Evolutionary conservation across 2,797 vertebrate species (phyloP).

Genomic region (Iguana delicatissima): DNA sequence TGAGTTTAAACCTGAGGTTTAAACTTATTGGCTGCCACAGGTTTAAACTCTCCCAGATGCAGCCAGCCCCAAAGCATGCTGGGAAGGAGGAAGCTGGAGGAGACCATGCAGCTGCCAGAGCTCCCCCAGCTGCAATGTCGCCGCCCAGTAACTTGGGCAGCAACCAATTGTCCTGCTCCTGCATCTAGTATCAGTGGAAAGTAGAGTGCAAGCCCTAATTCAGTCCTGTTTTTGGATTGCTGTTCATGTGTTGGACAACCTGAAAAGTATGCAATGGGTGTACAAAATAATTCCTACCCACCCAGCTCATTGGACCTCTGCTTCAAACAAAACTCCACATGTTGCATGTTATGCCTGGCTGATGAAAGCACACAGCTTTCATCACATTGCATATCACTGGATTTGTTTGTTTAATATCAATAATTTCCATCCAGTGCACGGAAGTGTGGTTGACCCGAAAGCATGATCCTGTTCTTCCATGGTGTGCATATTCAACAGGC

Average conservation of each 20-base stretch:
- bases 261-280: neutral
- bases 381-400: too few species aligned
- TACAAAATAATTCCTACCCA: neutral
- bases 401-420: too few species aligned
- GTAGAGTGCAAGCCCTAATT: neutral
- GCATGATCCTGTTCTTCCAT: neutral
- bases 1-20: too few species aligned
- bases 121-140: too few species aligned
- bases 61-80: too few species aligned
- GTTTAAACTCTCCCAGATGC: too few species aligned
- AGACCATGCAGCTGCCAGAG: too few species aligned
- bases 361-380: neutral
- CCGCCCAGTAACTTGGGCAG: too few species aligned
- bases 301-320: neutral
- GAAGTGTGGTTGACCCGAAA: neutral
- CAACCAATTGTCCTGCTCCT: too few species aligned
- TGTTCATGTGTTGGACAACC: neutral
- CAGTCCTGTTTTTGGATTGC: constrained; percentile 13
- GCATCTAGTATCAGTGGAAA: neutral
- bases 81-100: too few species aligned
- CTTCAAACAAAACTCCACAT: neutral
- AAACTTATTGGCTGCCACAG: too few species aligned
- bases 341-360: neutral
- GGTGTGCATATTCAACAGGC: neutral
- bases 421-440: neutral